Evolutionary conservation across 2,888 invertebrate species (phyloP).

Genomic region (Helleia helle): DNA sequence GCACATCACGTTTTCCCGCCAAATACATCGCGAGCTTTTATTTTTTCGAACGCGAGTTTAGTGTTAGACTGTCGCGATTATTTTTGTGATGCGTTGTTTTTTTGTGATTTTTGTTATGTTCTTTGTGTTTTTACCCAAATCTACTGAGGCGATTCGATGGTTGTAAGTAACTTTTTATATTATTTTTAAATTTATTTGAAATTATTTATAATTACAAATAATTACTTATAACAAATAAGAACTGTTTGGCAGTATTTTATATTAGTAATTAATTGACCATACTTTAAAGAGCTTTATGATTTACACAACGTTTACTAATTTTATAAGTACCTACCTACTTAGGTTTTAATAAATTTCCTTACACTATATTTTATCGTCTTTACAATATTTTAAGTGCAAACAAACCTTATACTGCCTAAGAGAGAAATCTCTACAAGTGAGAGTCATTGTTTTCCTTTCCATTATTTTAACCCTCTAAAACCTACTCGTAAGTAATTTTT

Average conservation of each 20-base stretch:
- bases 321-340: no score
- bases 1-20: conserved; percentile 48
- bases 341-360: no score
- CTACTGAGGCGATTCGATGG: conserved; percentile 64
- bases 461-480: no score
- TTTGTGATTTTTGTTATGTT: conserved; percentile 58
- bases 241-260: not conserved
- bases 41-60: conserved; percentile 15
- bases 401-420: no score
- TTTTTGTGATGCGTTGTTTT: conserved; percentile 58
- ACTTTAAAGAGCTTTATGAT: no score
- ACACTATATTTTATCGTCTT: no score
- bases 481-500: no score
- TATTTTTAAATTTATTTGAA: conserved; percentile 3
- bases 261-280: no score
- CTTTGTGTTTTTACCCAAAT: conserved; percentile 63
- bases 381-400: no score
- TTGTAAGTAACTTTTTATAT: conserved; percentile 46
- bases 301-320: no score
- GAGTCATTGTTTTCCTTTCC: no score
- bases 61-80: conserved; percentile 11
- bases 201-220: not conserved
- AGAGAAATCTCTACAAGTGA: no score
- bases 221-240: not conserved
- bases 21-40: conserved; percentile 36